Percentiles rank a stretch among this genome's conserved stretches.
Evolutionary conservation across 2,797 vertebrate species (phyloP).

Genomic region (Cercopithecus mitis): DNA sequence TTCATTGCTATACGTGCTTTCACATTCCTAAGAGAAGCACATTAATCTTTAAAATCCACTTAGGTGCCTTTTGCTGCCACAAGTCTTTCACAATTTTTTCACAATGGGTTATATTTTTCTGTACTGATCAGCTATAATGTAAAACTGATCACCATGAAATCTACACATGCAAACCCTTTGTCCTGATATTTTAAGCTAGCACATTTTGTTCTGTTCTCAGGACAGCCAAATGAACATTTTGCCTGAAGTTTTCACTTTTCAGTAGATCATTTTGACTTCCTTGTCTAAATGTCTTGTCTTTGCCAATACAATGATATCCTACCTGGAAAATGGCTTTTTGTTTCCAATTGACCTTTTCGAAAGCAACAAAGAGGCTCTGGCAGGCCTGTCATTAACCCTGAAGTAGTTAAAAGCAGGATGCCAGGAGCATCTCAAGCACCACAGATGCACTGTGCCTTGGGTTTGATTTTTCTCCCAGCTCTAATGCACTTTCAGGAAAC

Average conservation of each 20-base stretch:
- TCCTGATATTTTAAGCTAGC: neutral
- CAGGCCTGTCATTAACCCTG: slow-evolving; percentile 48
- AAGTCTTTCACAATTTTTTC: slow-evolving; percentile 42
- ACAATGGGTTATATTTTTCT: slow-evolving; percentile 34
- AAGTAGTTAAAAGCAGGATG: slow-evolving; percentile 55
- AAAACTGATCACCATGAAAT: neutral
- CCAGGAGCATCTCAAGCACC: slow-evolving; percentile 32
- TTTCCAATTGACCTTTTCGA: slow-evolving; percentile 56
- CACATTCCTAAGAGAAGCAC: slow-evolving; percentile 2
- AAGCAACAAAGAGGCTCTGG: slow-evolving; percentile 42
- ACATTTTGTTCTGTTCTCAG: slow-evolving; percentile 8
- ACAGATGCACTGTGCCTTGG: neutral
- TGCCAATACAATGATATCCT: slow-evolving; percentile 62
- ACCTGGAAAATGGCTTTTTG: slow-evolving; percentile 50
- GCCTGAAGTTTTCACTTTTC: slow-evolving; percentile 57
- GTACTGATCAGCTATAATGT: neutral
- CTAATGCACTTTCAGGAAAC: slow-evolving; percentile 74
- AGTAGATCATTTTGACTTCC: slow-evolving; percentile 50
- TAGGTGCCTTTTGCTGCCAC: neutral
- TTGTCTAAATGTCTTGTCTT: slow-evolving; percentile 49
- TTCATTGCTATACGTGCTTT: neutral
- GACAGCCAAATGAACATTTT: slow-evolving; percentile 44
- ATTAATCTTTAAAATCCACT: slow-evolving; percentile 31
- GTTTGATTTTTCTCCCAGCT: slow-evolving; percentile 64
- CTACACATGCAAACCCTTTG: slow-evolving; percentile 14